phyloP scores from a whole-genome alignment of 2,797 vertebrate genomes.

The Chaenodraco wilsoni region DNA sequence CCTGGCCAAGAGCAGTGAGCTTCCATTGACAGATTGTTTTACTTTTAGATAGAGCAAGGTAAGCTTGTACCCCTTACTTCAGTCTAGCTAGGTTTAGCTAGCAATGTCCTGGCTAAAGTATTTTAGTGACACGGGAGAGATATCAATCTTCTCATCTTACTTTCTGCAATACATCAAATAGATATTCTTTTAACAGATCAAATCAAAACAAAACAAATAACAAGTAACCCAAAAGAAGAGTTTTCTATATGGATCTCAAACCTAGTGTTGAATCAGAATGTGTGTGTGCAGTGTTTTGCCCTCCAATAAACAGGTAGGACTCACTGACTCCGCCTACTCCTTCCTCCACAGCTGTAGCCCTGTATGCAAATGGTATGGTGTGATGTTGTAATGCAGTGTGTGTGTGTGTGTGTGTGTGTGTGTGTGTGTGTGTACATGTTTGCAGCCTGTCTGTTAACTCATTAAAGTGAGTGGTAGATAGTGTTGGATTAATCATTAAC shows the following conservation, averaged over 20 bases:
- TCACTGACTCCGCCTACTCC: conserved; percentile 7
- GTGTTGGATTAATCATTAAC: not conserved
- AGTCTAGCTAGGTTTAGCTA: not conserved
- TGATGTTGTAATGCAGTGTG: not conserved
- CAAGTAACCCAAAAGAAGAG: not conserved
- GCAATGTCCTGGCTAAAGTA: too few species aligned
- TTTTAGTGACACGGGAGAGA: too few species aligned
- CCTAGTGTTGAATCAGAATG: not conserved
- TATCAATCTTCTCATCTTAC: too few species aligned
- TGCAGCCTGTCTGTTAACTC: not conserved
- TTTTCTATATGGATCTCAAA: not conserved
- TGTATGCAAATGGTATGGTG: conserved; percentile 16
- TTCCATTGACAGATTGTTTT: not conserved
- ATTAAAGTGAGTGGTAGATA: not conserved
- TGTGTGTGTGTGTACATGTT: conserved; percentile 1
- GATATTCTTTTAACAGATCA: not conserved
- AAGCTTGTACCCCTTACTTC: not conserved
- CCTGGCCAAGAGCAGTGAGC: too few species aligned
- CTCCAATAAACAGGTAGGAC: not conserved
- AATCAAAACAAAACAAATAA: not conserved
- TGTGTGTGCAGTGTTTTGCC: not conserved
- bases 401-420: too few species aligned
- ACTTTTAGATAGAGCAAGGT: not conserved
- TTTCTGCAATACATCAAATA: too few species aligned
- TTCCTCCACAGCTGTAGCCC: not conserved